Conservation (phyloP, 2,888 invertebrate species). For the Pyrochroa serraticornis region DNA sequence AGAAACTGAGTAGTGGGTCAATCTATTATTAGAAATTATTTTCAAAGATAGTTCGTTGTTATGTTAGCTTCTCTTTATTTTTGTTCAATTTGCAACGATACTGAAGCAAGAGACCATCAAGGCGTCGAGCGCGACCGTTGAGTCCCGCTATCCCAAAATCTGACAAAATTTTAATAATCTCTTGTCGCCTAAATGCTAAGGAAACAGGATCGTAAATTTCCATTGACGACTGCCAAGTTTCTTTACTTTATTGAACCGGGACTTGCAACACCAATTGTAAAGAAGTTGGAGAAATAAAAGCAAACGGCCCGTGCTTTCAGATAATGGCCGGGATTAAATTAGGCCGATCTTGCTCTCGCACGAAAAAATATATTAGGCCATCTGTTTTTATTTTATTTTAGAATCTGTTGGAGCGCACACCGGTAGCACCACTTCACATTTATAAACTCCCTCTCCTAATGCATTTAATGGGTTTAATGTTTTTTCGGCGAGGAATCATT, state of each 20-base stretch:
- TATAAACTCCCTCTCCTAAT: conserved; percentile 37
- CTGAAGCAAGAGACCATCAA: no score
- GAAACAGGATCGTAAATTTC: not conserved
- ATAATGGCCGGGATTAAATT: conserved; percentile 55
- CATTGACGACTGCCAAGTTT: conserved; percentile 45
- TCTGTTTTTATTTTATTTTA: conserved; percentile 53
- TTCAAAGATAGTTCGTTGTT: no score
- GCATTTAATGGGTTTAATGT: conserved; percentile 34
- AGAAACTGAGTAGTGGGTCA: no score
- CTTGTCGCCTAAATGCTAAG: no score
- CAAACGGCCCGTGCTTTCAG: conserved; percentile 52
- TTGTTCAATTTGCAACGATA: no score
- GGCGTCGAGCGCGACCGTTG: no score
- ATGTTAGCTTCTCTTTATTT: no score
- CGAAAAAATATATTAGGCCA: conserved; percentile 52
- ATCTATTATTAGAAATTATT: no score
- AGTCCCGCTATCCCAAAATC: no score
- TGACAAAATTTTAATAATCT: no score
- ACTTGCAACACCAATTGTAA: conserved; percentile 47
- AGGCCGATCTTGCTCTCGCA: conserved; percentile 47
- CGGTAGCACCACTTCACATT: conserved; percentile 31
- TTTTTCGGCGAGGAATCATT: conserved; percentile 27
- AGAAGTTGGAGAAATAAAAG: conserved; percentile 51
- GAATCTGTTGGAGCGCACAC: conserved; percentile 32
- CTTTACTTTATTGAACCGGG: conserved; percentile 45